A percentile compares a stretch with the other conserved stretches of the same genome.
These are phyloP conservation scores for Dunckerocampus dactyliophorus DNA, from an alignment of 2,113 vertebrate species.

Conservation along the genomic window DNA sequence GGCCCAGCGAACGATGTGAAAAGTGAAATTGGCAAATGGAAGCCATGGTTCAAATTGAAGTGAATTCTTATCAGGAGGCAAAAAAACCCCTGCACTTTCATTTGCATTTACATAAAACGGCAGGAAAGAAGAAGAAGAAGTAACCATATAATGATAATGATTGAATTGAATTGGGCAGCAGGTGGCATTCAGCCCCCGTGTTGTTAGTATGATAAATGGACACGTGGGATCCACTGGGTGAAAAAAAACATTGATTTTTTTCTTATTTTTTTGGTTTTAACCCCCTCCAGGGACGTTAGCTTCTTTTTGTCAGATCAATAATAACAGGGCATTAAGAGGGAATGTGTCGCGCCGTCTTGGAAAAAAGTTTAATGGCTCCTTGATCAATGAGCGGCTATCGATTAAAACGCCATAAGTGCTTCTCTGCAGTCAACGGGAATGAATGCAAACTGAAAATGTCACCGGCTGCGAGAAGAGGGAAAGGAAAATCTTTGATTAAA, in stretches of 20 bases:
- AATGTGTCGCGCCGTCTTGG: constrained; percentile 23
- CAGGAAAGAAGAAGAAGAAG: background rate
- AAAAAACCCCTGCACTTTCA: constrained; percentile 3
- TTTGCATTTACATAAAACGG: constrained; percentile 8
- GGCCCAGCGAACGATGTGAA: constrained; percentile 9
- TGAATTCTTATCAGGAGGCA: constrained; percentile 14
- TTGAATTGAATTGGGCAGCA: constrained; percentile 13
- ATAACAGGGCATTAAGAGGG: constrained; percentile 39
- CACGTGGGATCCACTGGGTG: constrained; percentile 25
- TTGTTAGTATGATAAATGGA: constrained; percentile 15
- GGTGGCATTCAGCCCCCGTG: constrained; percentile 12
- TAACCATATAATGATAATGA: background rate
- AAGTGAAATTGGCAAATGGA: constrained; percentile 8
- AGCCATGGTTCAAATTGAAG: constrained; percentile 10
- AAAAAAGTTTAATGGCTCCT: background rate
- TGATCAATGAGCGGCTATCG: background rate
- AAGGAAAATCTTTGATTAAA: background rate
- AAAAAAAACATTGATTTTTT: constrained; percentile 49
- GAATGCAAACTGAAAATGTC: constrained; percentile 7
- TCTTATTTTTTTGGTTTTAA: constrained; percentile 34
- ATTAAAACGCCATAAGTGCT: constrained; percentile 1
- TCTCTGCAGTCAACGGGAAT: background rate
- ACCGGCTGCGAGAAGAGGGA: constrained; percentile 13
- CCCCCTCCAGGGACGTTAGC: constrained; percentile 17
- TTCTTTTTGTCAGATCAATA: constrained; percentile 44